Evolutionary conservation across 2,888 invertebrate genomes (phyloP).

Genomic region (Polylopha cassiicola): DNA sequence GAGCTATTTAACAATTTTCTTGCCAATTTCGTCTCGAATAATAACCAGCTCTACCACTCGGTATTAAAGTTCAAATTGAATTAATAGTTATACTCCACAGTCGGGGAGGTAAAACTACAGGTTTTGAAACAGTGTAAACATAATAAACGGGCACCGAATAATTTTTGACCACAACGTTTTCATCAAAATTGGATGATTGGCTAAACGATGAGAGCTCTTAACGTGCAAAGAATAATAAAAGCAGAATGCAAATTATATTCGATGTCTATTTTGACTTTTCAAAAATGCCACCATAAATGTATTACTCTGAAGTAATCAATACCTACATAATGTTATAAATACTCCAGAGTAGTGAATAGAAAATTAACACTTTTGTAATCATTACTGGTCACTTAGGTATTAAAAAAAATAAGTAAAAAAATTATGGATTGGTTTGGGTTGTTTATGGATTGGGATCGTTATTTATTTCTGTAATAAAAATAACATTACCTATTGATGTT

Average conservation of each 20-base stretch:
- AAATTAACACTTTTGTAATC: too few species aligned
- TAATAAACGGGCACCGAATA: slow-evolving; percentile 49
- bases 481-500: too few species aligned
- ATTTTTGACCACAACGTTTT: slow-evolving; percentile 44
- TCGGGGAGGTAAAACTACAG: slow-evolving; percentile 33
- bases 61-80: neutral
- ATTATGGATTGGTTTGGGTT: too few species aligned
- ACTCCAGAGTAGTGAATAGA: too few species aligned
- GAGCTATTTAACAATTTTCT: neutral
- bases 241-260: too few species aligned
- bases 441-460: too few species aligned
- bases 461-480: too few species aligned
- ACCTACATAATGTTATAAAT: too few species aligned
- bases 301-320: too few species aligned
- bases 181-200: slow-evolving; percentile 60
- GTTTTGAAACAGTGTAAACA: slow-evolving; percentile 51
- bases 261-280: too few species aligned
- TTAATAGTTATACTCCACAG: slow-evolving; percentile 20
- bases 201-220: slow-evolving; percentile 31
- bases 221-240: slow-evolving; percentile 4
- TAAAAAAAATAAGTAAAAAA: neutral
- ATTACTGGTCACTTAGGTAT: too few species aligned
- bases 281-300: too few species aligned
- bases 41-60: neutral
- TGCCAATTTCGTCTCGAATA: neutral